phyloP scores from a whole-genome alignment of 2,113 vertebrate species.

The Gymnorhina tibicen region DNA sequence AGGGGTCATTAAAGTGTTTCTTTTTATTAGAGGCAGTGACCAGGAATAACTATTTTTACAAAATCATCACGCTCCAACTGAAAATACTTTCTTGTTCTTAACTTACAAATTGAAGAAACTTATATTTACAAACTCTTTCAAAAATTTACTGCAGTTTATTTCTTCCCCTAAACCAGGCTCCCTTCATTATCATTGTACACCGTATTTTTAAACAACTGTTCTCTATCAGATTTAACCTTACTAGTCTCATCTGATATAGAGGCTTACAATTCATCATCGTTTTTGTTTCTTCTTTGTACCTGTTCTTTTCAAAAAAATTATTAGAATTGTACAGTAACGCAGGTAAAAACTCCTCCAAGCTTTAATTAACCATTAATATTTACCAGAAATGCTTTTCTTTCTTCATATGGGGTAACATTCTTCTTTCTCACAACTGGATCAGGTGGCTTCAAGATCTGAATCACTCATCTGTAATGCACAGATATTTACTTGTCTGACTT shows the following conservation, averaged over 20 bases:
- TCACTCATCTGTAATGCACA: background rate
- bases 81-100: background rate
- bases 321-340: fast-evolving
- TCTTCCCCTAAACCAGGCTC: background rate
- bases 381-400: background rate
- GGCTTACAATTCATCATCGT: background rate
- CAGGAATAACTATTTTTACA: background rate
- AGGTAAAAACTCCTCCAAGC: background rate
- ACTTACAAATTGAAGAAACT: background rate
- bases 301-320: background rate
- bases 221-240: background rate
- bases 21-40: background rate
- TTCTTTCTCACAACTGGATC: background rate
- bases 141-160: background rate
- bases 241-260: fast-evolving
- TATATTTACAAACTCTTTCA: background rate
- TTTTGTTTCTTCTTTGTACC: background rate
- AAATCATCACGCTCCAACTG: background rate
- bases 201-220: background rate
- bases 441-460: background rate
- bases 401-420: background rate
- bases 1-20: background rate
- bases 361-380: background rate
- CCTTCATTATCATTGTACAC: background rate
- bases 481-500: background rate